Base-by-base conservation (phyloP, 2,113 vertebrate species). In the Bostrychus sinensis region DNA sequence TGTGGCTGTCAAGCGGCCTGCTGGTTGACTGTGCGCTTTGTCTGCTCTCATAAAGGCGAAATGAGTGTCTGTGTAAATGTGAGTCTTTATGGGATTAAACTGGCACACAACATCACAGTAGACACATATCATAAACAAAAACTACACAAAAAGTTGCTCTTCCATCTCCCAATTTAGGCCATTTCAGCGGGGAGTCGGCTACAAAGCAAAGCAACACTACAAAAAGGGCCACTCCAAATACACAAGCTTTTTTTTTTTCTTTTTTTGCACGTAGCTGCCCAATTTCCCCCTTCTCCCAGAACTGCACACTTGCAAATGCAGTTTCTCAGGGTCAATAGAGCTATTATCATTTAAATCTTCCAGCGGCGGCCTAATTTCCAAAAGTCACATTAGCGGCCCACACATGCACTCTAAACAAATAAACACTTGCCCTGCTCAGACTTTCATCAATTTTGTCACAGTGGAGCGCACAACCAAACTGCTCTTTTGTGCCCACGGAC, bases 301-400 rank as follows among this genome's bases (percentile, higher is more conserved):
- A 23, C 23, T 30, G 37, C 54, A 74, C 61, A 62, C 55, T 66
- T 41, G 65, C 77, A 80, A 87, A 79, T 72, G 68, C 82, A 71
- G 84, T 76, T 83, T 89, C 77, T 84, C 80, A 83, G 81, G 79
- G 83, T 88, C 84, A 87, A 62, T 72, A 70, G 62, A 75, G 72
- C 78, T 75, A 86, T 88, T 89, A 89, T 87, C 76, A 89, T 89
- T 87, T 80, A 85, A 91, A 89, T 88, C 67, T 72, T 82, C 72
- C 70, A 42, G 55, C 53, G n/a, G 62, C 55, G 77, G 79, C 62
- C 70, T 23, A 62, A 77, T 80, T 75, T 65, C 20, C 63, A 67
- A 72, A 75, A 78, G 71, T 79, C 61, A 70, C 64, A 65, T 66
- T 32, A 60, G 57, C 65, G 62, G 70, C 20, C 56, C 62, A 48